Evolutionary conservation across 2,113 vertebrate species (phyloP), one percentile per base, ranked within the genome.

Genomic region (Lagopus leucura): DNA sequence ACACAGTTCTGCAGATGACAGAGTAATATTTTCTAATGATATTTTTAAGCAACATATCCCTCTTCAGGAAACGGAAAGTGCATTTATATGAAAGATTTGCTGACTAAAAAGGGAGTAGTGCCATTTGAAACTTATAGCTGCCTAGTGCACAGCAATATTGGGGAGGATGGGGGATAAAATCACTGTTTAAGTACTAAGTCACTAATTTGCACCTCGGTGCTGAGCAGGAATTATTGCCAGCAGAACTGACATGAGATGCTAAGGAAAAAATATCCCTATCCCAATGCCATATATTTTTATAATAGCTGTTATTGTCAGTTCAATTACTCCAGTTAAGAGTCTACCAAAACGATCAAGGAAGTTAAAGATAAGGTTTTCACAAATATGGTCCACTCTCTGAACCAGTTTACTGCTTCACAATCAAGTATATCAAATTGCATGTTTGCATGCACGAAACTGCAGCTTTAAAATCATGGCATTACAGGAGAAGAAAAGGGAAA

Each of bases 211-310:
- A 85, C 32, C 72, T 94, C 34, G 74, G 60, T 0, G 0, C 17
- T 69, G 15, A 28, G 32, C 24, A 48, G 77, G 90, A 93, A 93
- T 93, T 92, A 90, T 89, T 93, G 94, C 55, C 67, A 81, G 73
- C 28, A 85, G 83, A n/a, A 52, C 15, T 55, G 48, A 88, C 94
- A 94, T 71, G 20, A 82, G 6, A 82, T 73, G 27, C 7, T 11
- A 32, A 19, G 14, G 38, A 79, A 80, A 50, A 64, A 64, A 57
- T 32, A 57, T 11, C 30, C 30, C 55, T 12, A 58, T 42, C 54
- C 34, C 36, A 70, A 40, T 40, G 27, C 11, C 25, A 73, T 38
- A 72, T 34, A 1, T 32, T 70, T 89, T 52, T 81, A 34, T 47
- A 72, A 90, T 50, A 2, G 60, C 54, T 77, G 45, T 45, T 88